A percentile compares a stretch with the other conserved stretches of the same genome.
Conservation (phyloP, 2,888 invertebrate genomes). For the Pachliopta kotzebuea region DNA sequence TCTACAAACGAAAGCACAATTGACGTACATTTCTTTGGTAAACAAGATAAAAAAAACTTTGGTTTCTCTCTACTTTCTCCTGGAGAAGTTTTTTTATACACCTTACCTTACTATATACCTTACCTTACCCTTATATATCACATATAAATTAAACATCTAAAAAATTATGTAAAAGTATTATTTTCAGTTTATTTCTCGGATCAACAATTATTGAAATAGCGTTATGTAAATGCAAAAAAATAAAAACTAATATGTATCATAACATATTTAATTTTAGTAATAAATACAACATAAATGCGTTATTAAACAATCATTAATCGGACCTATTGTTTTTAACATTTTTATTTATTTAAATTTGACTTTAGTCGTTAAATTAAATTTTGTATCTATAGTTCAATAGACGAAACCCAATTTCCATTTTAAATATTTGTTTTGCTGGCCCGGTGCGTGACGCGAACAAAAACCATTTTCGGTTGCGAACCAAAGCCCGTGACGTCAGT, state of each 20-base stretch:
- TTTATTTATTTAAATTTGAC: not conserved
- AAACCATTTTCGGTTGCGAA: constrained; percentile 48
- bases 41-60: too few relatives aligned
- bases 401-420: constrained; percentile 25
- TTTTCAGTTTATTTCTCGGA: too few relatives aligned
- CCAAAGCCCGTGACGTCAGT: constrained; percentile 45
- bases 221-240: not conserved
- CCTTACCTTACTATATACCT: too few relatives aligned
- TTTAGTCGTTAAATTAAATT: not conserved
- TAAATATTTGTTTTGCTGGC: constrained; percentile 32
- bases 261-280: not conserved
- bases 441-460: constrained; percentile 38
- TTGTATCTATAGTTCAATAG: constrained; percentile 15
- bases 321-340: not conserved
- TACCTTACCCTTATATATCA: too few relatives aligned
- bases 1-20: not conserved
- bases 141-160: too few relatives aligned
- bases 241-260: not conserved
- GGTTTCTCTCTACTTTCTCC: too few relatives aligned
- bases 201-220: too few relatives aligned
- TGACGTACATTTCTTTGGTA: too few relatives aligned
- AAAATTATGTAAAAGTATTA: too few relatives aligned
- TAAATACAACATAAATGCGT: not conserved
- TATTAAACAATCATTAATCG: not conserved
- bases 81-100: too few relatives aligned